A percentile compares a stretch with the other conserved stretches of the same genome.
Evolutionary conservation across 2,113 vertebrate species (phyloP).

Genomic region (Tachycineta bicolor): DNA sequence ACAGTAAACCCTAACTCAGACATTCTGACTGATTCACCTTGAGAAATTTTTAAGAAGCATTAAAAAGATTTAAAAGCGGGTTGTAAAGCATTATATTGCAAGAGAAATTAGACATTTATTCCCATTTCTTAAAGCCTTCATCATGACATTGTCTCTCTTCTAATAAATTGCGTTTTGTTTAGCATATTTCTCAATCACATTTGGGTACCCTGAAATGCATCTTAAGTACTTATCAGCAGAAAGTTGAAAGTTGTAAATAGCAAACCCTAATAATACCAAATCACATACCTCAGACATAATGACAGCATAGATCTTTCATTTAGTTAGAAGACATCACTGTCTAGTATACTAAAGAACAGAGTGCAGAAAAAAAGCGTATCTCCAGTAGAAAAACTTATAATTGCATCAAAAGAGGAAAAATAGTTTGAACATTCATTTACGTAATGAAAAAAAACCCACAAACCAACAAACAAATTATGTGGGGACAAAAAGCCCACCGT

Average conservation of each 20-base stretch:
- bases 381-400: background rate
- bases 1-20: background rate
- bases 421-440: background rate
- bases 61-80: background rate
- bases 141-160: background rate
- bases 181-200: background rate
- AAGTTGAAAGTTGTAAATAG: background rate
- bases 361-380: background rate
- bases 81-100: background rate
- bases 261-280: background rate
- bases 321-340: background rate
- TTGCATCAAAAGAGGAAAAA: background rate
- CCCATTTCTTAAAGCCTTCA: background rate
- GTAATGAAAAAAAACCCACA: background rate
- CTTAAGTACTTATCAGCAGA: background rate
- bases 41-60: background rate
- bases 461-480: background rate
- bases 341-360: background rate
- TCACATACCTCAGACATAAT: background rate
- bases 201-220: background rate
- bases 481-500: accelerated
- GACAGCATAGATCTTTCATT: background rate
- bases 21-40: background rate
- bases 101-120: background rate
- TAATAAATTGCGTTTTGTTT: background rate